Base-by-base conservation (phyloP, 1,140 invertebrate species). In the Panagrolaimus sp. region DNA sequence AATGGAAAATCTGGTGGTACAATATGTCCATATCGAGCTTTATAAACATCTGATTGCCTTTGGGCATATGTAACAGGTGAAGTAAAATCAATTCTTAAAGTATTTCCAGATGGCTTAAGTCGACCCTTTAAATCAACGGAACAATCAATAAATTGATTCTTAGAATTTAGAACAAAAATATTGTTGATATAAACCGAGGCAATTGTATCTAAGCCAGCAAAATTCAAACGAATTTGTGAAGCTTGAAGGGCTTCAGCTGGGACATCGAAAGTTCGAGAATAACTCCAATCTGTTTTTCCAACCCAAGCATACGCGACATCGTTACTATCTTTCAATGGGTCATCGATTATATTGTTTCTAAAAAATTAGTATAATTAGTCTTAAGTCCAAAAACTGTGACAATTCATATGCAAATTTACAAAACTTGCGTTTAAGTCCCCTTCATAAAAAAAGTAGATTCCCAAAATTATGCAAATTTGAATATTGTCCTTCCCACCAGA, bases 1-100 rank as follows among this genome's bases (percentile, higher is more conserved):
- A 89, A 88, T 0, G 91, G 89, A 84, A 93, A 96, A 14, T 86
- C 84, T 8, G 93, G 93, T 1, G 90, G 90, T 21, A 95, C 88
- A 43, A 84, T 83, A 76, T 93, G 91, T 1, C 81, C 71, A n/a
- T 84, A 26, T 28, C 21, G 28, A 58, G 52, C 28, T 28, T 21
- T 58, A 24, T 58, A 58, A 8, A 12, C 17, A 21, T 58, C 52
- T 1, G 21, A 28, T 24, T 58, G 21, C 8, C 17, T 58, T 24
- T 24, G 10, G 5, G 52, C 52, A 58, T 58, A 58, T 1, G 12
- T 58, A 5, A 58, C n/a, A 21, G 52, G 52, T 12, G 52, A 58
- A 26, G 12, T 12, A 21, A 58, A 58, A 4, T 58, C 17, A 21
- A 58, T 12, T 21, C 28, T 58, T 6, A 58, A 26, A 10, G 52